Evolutionary conservation across 2,797 vertebrate genomes (phyloP), one percentile per base, ranked within the genome.

Genomic region (Leontocebus nigricollis): DNA sequence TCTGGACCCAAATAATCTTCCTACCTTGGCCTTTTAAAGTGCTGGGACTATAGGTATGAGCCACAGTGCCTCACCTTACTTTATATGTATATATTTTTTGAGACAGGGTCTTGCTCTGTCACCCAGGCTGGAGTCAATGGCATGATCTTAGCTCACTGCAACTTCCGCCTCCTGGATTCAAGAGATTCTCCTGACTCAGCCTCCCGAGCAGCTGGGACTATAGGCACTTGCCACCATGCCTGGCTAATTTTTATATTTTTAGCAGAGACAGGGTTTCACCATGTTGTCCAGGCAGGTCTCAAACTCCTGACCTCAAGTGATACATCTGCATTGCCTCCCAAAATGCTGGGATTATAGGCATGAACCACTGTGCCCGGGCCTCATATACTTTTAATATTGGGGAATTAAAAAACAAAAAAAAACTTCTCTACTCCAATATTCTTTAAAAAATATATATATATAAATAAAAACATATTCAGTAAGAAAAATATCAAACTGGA

Each of bases 401-500:
- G 30, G 24, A 88, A 96, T 88, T 83, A 13, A 89, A 59, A 83
- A 87, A 41, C 4, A 44, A 89, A 59, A 77, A 75, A 41, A 8
- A 67, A 88, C 5, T 80, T 77, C 33, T 92, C n/a, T 36, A 55
- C 11, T 86, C n/a, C 13, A 97, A 77, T 2, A 64, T 30, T 64
- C 70, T 11, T 52, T 27, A 46, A 55, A 64, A 64, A 15, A 61
- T 26, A 26, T 57, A 59, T 26, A 26, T 59, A 59, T 24, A 26
- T 9, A 61, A 30, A 61, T 14, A 61, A 0, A 64, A 64, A 64
- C 61, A 64, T 64, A 33, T 64, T 33, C 30, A 64, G 30, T 33
- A 96, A 85, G 52, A 44, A 81, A 92, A 97, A 84, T 76, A 80
- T 20, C 55, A 95, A 89, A 15, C 61, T 95, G 85, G 87, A 92